A percentile compares a stretch with the other conserved stretches of the same genome.
These are phyloP conservation scores for Azemiops feae DNA, from an alignment of 2,113 vertebrate species.

Conservation along the genomic window DNA sequence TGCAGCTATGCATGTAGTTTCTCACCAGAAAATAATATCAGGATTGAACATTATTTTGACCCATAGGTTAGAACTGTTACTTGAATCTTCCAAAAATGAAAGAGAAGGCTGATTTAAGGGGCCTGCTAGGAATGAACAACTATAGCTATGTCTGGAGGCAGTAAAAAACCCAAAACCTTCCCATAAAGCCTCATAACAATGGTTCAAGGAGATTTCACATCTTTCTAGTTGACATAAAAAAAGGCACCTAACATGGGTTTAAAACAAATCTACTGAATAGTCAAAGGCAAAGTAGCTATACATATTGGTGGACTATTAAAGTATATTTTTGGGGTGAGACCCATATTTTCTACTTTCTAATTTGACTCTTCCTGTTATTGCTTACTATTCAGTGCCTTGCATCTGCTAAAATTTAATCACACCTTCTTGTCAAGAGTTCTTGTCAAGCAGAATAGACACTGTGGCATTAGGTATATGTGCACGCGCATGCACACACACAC, in stretches of 20 bases:
- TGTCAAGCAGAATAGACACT: slow-evolving; percentile 5
- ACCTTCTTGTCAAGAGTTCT: neutral
- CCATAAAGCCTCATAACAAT: neutral
- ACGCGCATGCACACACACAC: neutral
- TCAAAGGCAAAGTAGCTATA: neutral
- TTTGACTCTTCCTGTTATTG: neutral
- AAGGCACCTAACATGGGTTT: neutral
- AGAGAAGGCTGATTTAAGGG: neutral
- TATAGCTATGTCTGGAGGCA: too few relatives aligned
- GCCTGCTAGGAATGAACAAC: neutral
- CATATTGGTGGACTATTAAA: neutral
- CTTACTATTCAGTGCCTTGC: neutral
- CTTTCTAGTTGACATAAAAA: neutral
- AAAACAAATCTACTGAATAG: neutral
- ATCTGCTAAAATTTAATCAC: neutral
- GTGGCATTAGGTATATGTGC: neutral
- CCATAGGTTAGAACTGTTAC: neutral
- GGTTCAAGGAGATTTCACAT: neutral
- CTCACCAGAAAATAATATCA: neutral
- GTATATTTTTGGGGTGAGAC: neutral
- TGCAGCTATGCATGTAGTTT: neutral
- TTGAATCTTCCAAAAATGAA: neutral
- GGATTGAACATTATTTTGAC: neutral
- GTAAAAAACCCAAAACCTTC: neutral
- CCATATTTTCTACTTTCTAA: neutral